Evolutionary conservation across 2,797 vertebrate species (phyloP).

Genomic region (Moxostoma hubbsi): DNA sequence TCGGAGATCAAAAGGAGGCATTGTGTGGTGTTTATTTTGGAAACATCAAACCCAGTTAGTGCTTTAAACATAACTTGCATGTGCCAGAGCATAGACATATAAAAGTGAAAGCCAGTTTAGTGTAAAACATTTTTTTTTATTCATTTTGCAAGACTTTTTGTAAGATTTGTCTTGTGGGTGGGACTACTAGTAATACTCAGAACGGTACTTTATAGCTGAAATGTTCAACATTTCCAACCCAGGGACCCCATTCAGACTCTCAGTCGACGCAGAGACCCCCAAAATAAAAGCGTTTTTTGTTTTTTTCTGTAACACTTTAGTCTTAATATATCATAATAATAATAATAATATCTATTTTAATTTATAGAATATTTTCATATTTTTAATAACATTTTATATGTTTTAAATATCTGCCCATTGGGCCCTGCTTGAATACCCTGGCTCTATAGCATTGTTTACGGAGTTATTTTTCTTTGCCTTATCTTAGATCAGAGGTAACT

Average conservation of each 20-base stretch:
- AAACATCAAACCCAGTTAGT: constrained; percentile 38
- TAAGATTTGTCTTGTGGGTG: constrained; percentile 3
- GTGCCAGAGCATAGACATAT: constrained; percentile 27
- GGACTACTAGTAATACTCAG: neutral
- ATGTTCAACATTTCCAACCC: no score
- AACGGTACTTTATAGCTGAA: neutral
- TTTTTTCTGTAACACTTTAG: no score
- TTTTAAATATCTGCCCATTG: no score
- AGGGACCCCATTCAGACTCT: no score
- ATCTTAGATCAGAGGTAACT: neutral
- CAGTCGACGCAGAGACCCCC: no score
- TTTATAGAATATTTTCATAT: no score
- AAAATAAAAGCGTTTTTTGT: no score
- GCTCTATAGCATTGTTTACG: constrained; percentile 14
- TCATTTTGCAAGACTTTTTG: neutral
- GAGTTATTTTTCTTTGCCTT: constrained; percentile 9
- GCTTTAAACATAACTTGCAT: constrained; percentile 31
- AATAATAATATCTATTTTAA: no score
- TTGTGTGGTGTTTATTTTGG: constrained; percentile 53
- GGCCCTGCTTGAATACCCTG: no score
- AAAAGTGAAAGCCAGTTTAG: constrained; percentile 5
- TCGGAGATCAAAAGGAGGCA: constrained; percentile 10
- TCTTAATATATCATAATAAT: no score
- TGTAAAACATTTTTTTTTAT: no score
- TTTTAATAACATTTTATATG: no score